phyloP scores from a whole-genome alignment of 2,888 invertebrate genomes.

The Perizoma flavofasciatum region DNA sequence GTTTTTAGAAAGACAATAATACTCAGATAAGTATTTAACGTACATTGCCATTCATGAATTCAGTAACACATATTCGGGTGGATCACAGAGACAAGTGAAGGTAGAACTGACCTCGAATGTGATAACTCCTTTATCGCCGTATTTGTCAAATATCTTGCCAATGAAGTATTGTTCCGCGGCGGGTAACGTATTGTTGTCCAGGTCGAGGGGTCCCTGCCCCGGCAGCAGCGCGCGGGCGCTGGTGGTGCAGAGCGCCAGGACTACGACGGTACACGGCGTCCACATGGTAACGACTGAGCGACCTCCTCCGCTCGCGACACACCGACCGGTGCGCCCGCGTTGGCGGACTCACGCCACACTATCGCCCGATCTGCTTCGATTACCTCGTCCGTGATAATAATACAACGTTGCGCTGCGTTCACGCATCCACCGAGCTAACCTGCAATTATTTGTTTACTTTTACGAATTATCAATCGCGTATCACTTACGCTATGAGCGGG shows the following conservation, averaged over 20 bases:
- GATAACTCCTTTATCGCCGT: constrained; percentile 82
- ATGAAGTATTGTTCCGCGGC: constrained; percentile 78
- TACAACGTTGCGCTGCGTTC: constrained; percentile 50
- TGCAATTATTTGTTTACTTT: constrained; percentile 71
- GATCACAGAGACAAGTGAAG: constrained; percentile 2
- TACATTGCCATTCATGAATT: constrained; percentile 15
- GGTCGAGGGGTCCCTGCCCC: constrained; percentile 29
- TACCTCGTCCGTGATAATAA: constrained; percentile 60
- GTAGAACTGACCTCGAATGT: constrained; percentile 77
- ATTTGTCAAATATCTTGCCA: constrained; percentile 82
- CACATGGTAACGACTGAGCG: constrained; percentile 69
- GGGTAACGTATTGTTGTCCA: constrained; percentile 55
- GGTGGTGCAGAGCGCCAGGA: constrained; percentile 53
- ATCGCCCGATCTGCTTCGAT: constrained; percentile 61
- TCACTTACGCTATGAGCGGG: constrained; percentile 51
- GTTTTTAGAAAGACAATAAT: neutral
- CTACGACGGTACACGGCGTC: constrained; percentile 63
- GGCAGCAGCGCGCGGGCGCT: constrained; percentile 40
- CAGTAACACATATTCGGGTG: constrained; percentile 3
- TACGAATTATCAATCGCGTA: constrained; percentile 55
- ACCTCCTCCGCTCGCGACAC: constrained; percentile 34
- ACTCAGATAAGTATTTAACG: too few relatives aligned
- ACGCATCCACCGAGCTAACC: constrained; percentile 48
- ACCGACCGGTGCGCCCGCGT: constrained; percentile 47
- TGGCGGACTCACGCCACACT: constrained; percentile 64